Evolutionary conservation across 2,113 vertebrate genomes (phyloP).

Genomic region (Empidonax alnorum): DNA sequence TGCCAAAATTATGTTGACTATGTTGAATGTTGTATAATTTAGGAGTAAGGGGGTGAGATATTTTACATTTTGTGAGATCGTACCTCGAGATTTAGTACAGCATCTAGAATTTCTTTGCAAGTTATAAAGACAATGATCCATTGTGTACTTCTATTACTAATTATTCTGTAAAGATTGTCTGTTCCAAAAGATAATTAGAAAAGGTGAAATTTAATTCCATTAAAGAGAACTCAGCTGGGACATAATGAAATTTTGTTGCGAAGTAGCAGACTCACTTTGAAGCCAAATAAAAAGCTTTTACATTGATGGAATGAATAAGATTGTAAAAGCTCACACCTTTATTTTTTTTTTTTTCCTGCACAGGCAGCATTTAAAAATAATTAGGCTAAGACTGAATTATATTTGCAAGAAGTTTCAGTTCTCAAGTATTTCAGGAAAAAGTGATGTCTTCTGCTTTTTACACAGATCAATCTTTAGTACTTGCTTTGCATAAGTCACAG

Average conservation of each 20-base stretch:
- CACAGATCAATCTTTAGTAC: not conserved
- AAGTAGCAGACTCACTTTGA: constrained; percentile 75
- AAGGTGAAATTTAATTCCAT: constrained; percentile 85
- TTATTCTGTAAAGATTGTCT: constrained; percentile 84
- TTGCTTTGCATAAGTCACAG: not conserved
- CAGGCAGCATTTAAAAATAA: constrained; percentile 10
- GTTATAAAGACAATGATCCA: constrained; percentile 81
- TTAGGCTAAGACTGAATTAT: constrained; percentile 26
- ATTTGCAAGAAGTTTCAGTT: constrained; percentile 25
- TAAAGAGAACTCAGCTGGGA: constrained; percentile 77
- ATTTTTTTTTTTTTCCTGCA: not conserved
- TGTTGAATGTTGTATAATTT: constrained; percentile 69
- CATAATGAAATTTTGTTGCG: constrained; percentile 80
- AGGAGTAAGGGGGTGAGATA: constrained; percentile 59
- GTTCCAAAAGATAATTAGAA: constrained; percentile 83
- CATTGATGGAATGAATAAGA: constrained; percentile 55
- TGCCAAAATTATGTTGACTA: constrained; percentile 63
- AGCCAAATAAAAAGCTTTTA: constrained; percentile 74
- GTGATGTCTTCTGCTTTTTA: not conserved
- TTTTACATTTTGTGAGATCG: constrained; percentile 74
- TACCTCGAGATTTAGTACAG: constrained; percentile 72
- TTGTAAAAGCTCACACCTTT: constrained; percentile 67
- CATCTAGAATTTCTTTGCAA: constrained; percentile 79
- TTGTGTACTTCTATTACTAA: constrained; percentile 85
- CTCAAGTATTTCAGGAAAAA: not conserved